These are phyloP conservation scores for Oenanthe melanoleuca DNA, from an alignment of 2,113 vertebrate genomes.

Conservation along the genomic window DNA sequence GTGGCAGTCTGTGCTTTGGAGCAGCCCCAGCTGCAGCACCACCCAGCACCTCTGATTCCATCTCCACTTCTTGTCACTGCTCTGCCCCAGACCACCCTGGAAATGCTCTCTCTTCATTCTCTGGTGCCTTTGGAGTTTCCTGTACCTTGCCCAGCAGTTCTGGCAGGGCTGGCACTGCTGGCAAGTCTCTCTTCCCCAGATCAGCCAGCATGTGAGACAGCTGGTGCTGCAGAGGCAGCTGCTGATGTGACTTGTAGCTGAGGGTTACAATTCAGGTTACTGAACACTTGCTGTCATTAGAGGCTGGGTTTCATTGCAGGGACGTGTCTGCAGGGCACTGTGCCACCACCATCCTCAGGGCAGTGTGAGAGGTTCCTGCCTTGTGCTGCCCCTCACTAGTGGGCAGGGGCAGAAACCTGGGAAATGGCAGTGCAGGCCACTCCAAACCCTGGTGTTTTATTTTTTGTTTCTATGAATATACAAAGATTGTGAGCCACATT, in stretches of 20 bases:
- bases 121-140: too few species aligned
- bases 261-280: background rate
- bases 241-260: background rate
- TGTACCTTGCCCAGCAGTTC: too few species aligned
- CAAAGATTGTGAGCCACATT: background rate
- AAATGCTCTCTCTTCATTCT: too few species aligned
- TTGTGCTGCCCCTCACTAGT: accelerated
- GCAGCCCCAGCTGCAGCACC: background rate
- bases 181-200: background rate
- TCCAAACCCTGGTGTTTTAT: background rate
- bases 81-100: background rate
- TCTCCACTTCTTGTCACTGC: background rate
- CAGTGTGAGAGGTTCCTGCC: background rate
- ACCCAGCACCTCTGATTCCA: accelerated
- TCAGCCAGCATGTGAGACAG: background rate
- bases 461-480: background rate
- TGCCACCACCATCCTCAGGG: accelerated
- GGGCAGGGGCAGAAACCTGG: background rate
- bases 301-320: background rate
- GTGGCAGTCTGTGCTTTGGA: background rate
- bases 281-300: background rate
- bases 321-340: accelerated
- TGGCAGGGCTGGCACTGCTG: background rate
- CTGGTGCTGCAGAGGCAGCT: background rate
- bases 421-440: background rate